phyloP scores from a whole-genome alignment of 2,113 vertebrate genomes.

The Neodontobutis hainanensis region DNA sequence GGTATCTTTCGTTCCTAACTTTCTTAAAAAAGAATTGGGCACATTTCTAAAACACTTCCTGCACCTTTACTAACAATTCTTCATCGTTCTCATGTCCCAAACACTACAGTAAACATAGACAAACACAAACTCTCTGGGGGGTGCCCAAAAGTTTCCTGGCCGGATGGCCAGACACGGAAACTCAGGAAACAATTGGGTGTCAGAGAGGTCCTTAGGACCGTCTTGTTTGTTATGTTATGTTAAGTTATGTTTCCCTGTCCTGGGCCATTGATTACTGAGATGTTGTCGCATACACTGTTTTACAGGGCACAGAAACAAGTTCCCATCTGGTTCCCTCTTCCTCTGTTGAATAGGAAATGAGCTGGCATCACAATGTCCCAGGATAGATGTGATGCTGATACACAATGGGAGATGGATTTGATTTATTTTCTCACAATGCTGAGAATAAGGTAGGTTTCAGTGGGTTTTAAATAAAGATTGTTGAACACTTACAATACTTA shows the following conservation, averaged over 20 bases:
- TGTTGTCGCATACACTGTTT: slow-evolving; percentile 41
- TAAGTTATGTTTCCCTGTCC: slow-evolving; percentile 35
- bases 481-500: neutral
- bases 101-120: slow-evolving; percentile 19
- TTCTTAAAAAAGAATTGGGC: slow-evolving; percentile 58
- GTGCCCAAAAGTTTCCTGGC: slow-evolving; percentile 67
- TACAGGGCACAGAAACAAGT: slow-evolving; percentile 45
- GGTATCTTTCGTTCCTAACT: slow-evolving; percentile 36
- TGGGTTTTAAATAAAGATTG: too few species aligned
- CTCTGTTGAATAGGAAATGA: slow-evolving; percentile 61
- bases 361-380: slow-evolving; percentile 48
- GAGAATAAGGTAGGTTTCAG: slow-evolving; percentile 13
- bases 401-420: slow-evolving; percentile 40
- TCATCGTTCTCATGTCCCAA: slow-evolving; percentile 16
- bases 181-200: slow-evolving; percentile 74
- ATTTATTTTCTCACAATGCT: slow-evolving; percentile 36
- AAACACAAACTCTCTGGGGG: slow-evolving; percentile 45
- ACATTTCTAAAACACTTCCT: slow-evolving; percentile 44
- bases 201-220: slow-evolving; percentile 42
- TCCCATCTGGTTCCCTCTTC: slow-evolving; percentile 71
- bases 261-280: slow-evolving; percentile 10
- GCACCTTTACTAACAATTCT: slow-evolving; percentile 31
- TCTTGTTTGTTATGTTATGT: too few species aligned
- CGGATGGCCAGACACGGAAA: slow-evolving; percentile 61
- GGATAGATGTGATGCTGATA: slow-evolving; percentile 28